phyloP scores from a whole-genome alignment of 2,797 vertebrate genomes.

The Sebastolobus alascanus region DNA sequence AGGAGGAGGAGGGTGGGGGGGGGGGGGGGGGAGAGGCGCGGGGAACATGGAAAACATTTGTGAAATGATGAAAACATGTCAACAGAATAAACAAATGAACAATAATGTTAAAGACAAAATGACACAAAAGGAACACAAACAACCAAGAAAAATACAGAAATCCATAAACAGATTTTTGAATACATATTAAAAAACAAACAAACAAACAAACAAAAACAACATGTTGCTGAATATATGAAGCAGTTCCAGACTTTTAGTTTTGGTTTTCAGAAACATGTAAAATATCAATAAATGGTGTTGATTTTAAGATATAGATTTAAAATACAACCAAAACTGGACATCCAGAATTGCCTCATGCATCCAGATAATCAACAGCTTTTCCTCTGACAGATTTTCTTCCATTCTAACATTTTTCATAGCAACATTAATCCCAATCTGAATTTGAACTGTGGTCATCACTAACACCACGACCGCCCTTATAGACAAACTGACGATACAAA shows the following conservation, averaged over 20 bases:
- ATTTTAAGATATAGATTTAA: conserved; percentile 5
- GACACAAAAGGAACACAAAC: conserved; percentile 72
- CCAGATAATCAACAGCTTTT: conserved; percentile 63
- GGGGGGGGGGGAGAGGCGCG: conserved; percentile 59
- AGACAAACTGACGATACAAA: not conserved
- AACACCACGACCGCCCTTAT: not conserved
- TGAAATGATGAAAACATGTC: conserved; percentile 93
- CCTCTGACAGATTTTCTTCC: conserved; percentile 51
- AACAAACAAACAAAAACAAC: conserved; percentile 16
- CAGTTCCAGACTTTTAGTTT: conserved; percentile 53
- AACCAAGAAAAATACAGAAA: conserved; percentile 76
- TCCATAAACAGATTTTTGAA: conserved; percentile 70
- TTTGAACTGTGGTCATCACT: conserved; percentile 2
- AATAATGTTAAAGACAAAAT: conserved; percentile 77
- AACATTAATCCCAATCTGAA: conserved; percentile 18
- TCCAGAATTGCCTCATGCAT: conserved; percentile 71
- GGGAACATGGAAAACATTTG: conserved; percentile 96
- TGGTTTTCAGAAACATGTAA: conserved; percentile 25
- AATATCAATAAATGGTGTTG: not conserved
- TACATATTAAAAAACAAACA: conserved; percentile 50
- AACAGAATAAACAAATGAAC: conserved; percentile 85
- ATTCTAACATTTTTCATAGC: not conserved
- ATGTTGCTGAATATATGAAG: conserved; percentile 69
- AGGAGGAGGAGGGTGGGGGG: conserved; percentile 87
- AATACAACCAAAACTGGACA: conserved; percentile 37